A percentile compares a stretch with the other conserved stretches of the same genome.
These are phyloP conservation scores for Spondyliosoma cantharus DNA, from an alignment of 2,797 vertebrate genomes.

Conservation along the genomic window DNA sequence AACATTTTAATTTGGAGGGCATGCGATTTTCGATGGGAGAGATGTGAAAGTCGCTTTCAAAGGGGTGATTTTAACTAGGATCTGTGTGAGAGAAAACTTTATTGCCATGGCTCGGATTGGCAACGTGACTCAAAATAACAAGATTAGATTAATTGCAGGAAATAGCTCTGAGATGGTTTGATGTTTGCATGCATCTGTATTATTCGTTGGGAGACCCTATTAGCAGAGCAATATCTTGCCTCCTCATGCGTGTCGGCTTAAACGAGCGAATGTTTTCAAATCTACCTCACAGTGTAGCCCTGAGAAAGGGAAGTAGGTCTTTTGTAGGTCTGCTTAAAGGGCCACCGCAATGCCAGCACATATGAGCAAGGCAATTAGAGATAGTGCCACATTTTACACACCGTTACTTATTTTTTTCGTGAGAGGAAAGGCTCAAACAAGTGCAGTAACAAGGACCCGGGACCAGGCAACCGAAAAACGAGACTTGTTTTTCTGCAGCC, in stretches of 20 bases:
- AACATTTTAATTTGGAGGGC: slow-evolving; percentile 57
- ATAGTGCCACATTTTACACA: slow-evolving; percentile 79
- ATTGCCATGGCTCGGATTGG: slow-evolving; percentile 68
- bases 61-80: slow-evolving; percentile 45
- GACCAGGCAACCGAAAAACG: slow-evolving; percentile 44
- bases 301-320: slow-evolving; percentile 65
- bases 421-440: slow-evolving; percentile 78
- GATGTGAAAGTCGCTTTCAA: slow-evolving; percentile 60
- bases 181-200: slow-evolving; percentile 78
- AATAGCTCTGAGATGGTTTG: slow-evolving; percentile 80
- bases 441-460: slow-evolving; percentile 77
- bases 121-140: slow-evolving; percentile 73
- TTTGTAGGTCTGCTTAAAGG: slow-evolving; percentile 65
- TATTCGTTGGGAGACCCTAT: slow-evolving; percentile 71
- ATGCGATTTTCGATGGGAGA: slow-evolving; percentile 63
- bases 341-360: slow-evolving; percentile 63
- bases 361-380: slow-evolving; percentile 78
- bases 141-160: slow-evolving; percentile 84
- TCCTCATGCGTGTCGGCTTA: slow-evolving; percentile 79
- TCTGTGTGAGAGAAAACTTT: slow-evolving; percentile 70
- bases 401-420: slow-evolving; percentile 75
- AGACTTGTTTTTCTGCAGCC: slow-evolving; percentile 67
- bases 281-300: slow-evolving; percentile 71
- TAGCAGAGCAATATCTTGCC: slow-evolving; percentile 74
- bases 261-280: slow-evolving; percentile 80